Conservation (phyloP, 2,888 invertebrate species). For the Acholoe squamosa region DNA sequence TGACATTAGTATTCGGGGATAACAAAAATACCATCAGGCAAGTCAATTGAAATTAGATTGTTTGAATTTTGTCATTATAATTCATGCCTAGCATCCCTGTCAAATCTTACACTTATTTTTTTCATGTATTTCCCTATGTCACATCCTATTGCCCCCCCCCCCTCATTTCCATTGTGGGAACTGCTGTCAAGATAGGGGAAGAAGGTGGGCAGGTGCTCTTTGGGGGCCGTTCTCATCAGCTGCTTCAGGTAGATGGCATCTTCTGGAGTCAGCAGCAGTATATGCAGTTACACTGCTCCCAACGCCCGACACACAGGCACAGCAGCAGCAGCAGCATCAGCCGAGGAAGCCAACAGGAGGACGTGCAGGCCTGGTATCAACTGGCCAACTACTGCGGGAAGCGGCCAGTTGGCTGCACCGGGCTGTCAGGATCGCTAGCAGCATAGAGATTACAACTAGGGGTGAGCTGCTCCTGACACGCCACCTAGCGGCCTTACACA, state of each 20-base stretch:
- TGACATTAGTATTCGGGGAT: too few species aligned
- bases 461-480: neutral
- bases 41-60: too few species aligned
- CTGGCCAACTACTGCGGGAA: neutral
- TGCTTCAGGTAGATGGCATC: neutral
- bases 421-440: constrained; percentile 21
- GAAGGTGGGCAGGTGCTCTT: too few species aligned
- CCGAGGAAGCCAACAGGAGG: neutral
- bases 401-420: constrained; percentile 16
- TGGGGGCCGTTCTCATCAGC: neutral
- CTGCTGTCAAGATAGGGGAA: too few species aligned
- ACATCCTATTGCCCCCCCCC: neutral
- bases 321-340: constrained; percentile 26
- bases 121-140: neutral
- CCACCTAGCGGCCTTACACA: neutral
- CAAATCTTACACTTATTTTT: neutral
- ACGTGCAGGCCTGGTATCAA: constrained; percentile 7
- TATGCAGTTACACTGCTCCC: neutral
- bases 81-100: neutral
- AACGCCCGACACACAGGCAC: neutral
- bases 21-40: too few species aligned
- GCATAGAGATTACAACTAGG: neutral
- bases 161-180: neutral
- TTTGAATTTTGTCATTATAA: too few species aligned
- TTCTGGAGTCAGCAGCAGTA: neutral